A percentile compares a stretch with the other conserved stretches of the same genome.
Conservation (phyloP, 2,113 vertebrate species). For the Trichomycterus rosablanca region DNA sequence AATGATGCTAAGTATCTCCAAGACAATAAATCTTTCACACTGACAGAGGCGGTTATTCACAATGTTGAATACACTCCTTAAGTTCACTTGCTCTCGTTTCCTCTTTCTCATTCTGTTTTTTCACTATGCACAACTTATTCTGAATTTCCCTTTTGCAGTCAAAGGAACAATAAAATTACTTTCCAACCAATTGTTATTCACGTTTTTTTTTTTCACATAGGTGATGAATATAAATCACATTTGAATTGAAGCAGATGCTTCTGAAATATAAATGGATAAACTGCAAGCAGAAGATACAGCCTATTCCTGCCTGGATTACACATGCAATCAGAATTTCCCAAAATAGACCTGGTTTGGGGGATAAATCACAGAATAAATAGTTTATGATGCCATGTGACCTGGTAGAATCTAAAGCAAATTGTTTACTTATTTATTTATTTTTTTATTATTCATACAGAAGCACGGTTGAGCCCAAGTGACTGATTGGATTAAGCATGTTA, state of each 20-base stretch:
- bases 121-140: background rate
- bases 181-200: conserved; percentile 15
- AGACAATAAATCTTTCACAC: conserved; percentile 41
- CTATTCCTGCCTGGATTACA: conserved; percentile 4
- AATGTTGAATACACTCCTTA: conserved; percentile 3
- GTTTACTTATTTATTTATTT: too few relatives aligned
- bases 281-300: background rate
- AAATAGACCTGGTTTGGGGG: conserved; percentile 3
- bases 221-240: conserved; percentile 31
- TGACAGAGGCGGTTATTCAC: conserved; percentile 6
- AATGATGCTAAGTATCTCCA: conserved; percentile 35
- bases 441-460: background rate
- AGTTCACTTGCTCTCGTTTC: background rate
- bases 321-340: conserved; percentile 14
- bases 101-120: background rate
- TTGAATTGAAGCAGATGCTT: conserved; percentile 21
- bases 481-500: conserved; percentile 8
- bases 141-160: conserved; percentile 5
- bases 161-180: conserved; percentile 26
- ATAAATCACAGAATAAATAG: background rate
- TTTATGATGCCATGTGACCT: conserved; percentile 1
- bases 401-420: background rate
- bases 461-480: conserved; percentile 12
- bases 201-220: background rate
- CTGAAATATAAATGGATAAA: conserved; percentile 25